Conservation (phyloP, 2,113 vertebrate species). For the pig (Sus scrofa) region DNA sequence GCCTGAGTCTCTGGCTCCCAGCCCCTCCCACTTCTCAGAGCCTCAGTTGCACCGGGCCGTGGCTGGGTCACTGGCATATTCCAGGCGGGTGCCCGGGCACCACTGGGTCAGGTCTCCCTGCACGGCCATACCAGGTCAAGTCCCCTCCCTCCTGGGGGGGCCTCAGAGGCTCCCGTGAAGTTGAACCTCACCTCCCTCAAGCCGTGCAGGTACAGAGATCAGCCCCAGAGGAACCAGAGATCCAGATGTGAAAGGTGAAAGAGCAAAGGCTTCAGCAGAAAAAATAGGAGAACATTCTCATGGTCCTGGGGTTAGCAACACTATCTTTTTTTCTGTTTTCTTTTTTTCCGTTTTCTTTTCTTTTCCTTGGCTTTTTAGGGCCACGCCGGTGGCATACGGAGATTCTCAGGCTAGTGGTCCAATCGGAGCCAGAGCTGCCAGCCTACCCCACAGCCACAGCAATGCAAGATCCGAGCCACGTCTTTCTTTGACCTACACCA, state of each 20-base stretch:
- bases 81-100: fast-evolving
- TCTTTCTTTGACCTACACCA: too few species aligned
- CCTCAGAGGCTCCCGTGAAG: neutral
- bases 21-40: neutral
- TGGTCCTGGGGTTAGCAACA: neutral
- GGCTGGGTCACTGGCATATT: neutral
- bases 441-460: too few species aligned
- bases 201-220: neutral
- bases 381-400: too few species aligned
- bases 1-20: neutral
- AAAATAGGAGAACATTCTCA: neutral
- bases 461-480: too few species aligned
- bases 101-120: neutral
- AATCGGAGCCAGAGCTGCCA: too few species aligned
- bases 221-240: neutral
- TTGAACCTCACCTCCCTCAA: neutral
- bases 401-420: too few species aligned
- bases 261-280: neutral
- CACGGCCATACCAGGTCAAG: too few species aligned
- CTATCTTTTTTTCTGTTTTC: too few species aligned
- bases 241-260: too few species aligned
- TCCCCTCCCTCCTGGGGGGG: too few species aligned
- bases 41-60: neutral
- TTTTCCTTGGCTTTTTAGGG: too few species aligned
- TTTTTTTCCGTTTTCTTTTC: too few species aligned